Base-by-base conservation (phyloP, 2,888 invertebrate species). In the Aporophyla lueneburgensis region DNA sequence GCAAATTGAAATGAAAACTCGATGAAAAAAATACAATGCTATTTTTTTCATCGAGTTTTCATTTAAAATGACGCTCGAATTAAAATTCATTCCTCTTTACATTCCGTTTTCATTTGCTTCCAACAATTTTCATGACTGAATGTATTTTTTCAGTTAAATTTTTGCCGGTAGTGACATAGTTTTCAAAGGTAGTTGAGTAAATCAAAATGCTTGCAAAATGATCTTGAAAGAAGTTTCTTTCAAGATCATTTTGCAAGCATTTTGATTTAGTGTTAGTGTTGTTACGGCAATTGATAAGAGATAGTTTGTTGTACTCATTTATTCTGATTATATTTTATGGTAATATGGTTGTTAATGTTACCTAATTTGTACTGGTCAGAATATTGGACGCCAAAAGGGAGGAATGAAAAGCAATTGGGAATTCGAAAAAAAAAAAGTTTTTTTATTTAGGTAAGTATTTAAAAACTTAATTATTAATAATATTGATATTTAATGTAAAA, bases 81-180 rank as follows among this genome's bases (percentile, higher is more conserved):
- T 82, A 71, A 75, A 74, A 82, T 80, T 69, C 21, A 71, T 76
- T 68, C 72, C 70, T 40, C 74, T 84, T 78, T 65, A 43, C 24
- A 73, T 80, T 80, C 40, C 14, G 24, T 62, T 80, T 74, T 59
- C 43, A 61, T 70, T 61, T 54, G n/a, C 7, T 51, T 49, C 14
- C 27, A 43, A 19, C n/a, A 62, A 49, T 62, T 76, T 77, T 71
- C 40, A 71, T 33, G 16, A 51, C 27, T 51, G 54, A 16, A 63
- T 2, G 5, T 21, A 3, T 33, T 76, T 9, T 19, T 58, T 71
- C 3, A 24, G 19, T 27, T 27, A 0, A n/a, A 21, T 14, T 1
- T 56, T 56, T 5, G 16, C 19, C 1, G 3, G 4, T 21, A 43
- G 2, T 54, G n/a, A 49, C 21, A n/a, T 27, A 21, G n/a, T 65